Evolutionary conservation across 1,140 invertebrate genomes (phyloP), one percentile per base, ranked within the genome.

Genomic region (Sinonovacula constricta): DNA sequence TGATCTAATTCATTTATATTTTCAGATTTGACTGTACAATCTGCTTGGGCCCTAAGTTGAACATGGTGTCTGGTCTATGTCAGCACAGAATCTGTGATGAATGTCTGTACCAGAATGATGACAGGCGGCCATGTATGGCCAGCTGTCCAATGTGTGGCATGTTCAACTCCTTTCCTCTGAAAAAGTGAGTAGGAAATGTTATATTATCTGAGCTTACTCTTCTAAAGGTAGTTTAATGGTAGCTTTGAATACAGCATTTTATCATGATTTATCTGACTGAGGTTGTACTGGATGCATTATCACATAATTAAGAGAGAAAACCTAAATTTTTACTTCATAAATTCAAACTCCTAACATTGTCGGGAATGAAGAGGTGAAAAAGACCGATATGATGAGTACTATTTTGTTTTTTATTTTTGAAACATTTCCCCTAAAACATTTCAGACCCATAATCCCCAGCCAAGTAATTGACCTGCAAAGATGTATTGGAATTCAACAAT

Each of bases 1-100:
- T n/a, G n/a, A n/a, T n/a, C n/a, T n/a, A n/a, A n/a, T n/a, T n/a
- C n/a, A n/a, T n/a, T n/a, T n/a, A n/a, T n/a, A n/a, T n/a, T n/a
- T 74, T 22, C 54, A 85, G 84, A 36, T 85, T 83, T 67, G 81
- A 69, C 14, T 85, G 84, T 53, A 62, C 67, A 51, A 68, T 85
- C 28, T 85, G 84, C 54, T 59, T 83, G 5, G 69, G 77, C 34
- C 80, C 84, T 36, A 78, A 68, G 34, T 33, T 83, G 30, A 28
- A 78, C 24, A 85, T 83, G 82, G 82, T 85, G 24, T 83, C 60
- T 75, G 84, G 84, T 10, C 33, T 59, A n/a, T 85, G 84, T 77
- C 84, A 85, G 39, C 84, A 85, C 51, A 56, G 70, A 34, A 66
- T 83, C 22, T 85, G 84, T 80, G 82, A 59, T 28, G 74, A 82